A percentile compares a stretch with the other conserved stretches of the same genome.
phyloP scores from a whole-genome alignment of 2,888 invertebrate genomes.

The Graphium colonna region DNA sequence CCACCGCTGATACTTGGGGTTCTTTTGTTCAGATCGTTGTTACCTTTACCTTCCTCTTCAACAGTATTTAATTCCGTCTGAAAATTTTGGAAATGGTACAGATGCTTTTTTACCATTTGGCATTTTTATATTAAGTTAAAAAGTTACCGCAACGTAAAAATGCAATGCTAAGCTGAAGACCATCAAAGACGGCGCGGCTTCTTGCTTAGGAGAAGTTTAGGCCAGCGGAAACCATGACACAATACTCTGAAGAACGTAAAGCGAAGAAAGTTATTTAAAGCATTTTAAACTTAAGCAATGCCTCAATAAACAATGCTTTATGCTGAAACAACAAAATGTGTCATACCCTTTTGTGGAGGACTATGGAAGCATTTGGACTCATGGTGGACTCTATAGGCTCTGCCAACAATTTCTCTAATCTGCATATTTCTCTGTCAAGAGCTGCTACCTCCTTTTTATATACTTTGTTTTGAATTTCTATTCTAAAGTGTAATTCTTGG shows the following conservation, averaged over 20 bases:
- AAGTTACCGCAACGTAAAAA: neutral
- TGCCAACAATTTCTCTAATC: conserved; percentile 84
- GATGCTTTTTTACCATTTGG: neutral
- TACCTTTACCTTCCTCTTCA: conserved; percentile 57
- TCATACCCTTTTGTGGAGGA: conserved; percentile 54
- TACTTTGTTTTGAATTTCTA: conserved; percentile 94
- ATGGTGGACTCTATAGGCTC: conserved; percentile 81
- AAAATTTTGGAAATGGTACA: conserved; percentile 21
- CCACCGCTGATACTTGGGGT: conserved; percentile 86
- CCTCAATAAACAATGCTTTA: neutral
- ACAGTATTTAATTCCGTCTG: conserved; percentile 71
- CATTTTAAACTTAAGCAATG: neutral
- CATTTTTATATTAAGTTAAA: neutral
- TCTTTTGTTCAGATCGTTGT: conserved; percentile 45
- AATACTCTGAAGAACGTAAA: neutral
- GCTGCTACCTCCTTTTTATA: conserved; percentile 90
- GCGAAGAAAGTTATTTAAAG: neutral
- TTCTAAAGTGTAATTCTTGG: conserved; percentile 89
- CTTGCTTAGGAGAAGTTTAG: conserved; percentile 1
- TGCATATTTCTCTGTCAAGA: conserved; percentile 87
- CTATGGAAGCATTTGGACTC: conserved; percentile 74
- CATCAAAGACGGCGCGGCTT: neutral
- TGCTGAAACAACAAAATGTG: neutral
- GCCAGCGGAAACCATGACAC: neutral
- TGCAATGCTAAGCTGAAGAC: neutral